Base-by-base conservation (phyloP, 2,113 vertebrate genomes). In the Empidonax alnorum region DNA sequence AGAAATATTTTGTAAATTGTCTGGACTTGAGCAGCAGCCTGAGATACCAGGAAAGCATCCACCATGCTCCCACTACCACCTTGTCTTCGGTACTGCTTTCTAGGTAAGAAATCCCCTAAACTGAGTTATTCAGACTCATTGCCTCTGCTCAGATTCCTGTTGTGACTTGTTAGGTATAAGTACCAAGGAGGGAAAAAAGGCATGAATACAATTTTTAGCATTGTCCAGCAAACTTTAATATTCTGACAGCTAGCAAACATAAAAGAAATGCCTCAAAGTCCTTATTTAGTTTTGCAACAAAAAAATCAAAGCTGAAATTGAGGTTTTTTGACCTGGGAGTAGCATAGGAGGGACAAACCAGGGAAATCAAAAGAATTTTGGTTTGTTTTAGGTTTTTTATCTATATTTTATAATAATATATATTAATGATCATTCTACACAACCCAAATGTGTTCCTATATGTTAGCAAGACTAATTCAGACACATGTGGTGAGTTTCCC, bases 301-400 rank as follows among this genome's bases (percentile, higher is more conserved):
- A 87, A 69, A 69, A 52, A 42, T 15, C 20, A 56, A 84, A 72
- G 47, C 15, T 46, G 37, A n/a, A 49, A 56, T 39, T 31, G 22
- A 33, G 4, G 3, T 84, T 73, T 72, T 17, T 58, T 87, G 17
- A 58, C 33, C 49, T 53, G 41, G 19, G n/a, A 80, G 15, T 76
- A 37, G 8, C 7, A 8, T 59, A 41, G 46, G 28, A 55, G n/a
- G 14, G 22, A 39, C 30, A 75, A 69, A 50, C 4, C 7, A 56
- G n/a, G 17, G 13, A 72, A 69, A 63, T 6, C 16, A 7, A 42
- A 50, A 39, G 12, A 49, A 37, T 33, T 74, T 52, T 50, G 9
- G 4, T 28, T 59, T 30, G 10, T 9, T 30, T 20, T 41, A 17
- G 6, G 4, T 0, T 0, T 35, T 23, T 7, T 9, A 31, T 23